phyloP scores from a whole-genome alignment of 2,113 vertebrate genomes.

The Loxodonta africana region DNA sequence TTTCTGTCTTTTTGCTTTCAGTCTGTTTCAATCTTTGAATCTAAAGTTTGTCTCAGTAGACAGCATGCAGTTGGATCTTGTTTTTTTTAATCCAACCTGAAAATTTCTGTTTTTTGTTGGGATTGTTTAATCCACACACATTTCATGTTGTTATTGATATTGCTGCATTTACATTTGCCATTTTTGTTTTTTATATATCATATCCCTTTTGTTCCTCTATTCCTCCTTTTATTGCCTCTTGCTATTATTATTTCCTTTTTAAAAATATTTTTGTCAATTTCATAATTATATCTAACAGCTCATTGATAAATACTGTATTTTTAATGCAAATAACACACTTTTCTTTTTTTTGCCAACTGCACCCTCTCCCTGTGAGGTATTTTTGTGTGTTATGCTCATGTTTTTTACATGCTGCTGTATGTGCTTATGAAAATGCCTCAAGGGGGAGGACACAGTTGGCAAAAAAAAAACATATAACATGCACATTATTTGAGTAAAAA shows the following conservation, averaged over 20 bases:
- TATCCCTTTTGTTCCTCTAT: background rate
- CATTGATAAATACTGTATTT: background rate
- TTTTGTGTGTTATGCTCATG: background rate
- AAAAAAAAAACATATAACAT: background rate
- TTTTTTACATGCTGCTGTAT: background rate
- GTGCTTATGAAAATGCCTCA: background rate
- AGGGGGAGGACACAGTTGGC: background rate
- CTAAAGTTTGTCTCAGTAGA: background rate
- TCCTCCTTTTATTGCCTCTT: background rate
- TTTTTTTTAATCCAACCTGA: background rate
- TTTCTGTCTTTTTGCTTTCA: background rate
- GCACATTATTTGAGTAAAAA: background rate
- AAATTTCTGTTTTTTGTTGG: background rate
- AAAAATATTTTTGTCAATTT: background rate
- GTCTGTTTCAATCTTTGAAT: background rate
- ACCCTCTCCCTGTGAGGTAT: background rate
- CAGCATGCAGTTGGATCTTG: background rate
- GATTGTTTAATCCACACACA: background rate
- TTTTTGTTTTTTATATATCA: background rate
- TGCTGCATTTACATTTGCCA: background rate
- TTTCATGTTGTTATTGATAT: background rate
- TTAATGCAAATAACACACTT: too few species aligned
- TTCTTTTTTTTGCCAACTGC: background rate
- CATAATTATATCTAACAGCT: background rate
- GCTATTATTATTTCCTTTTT: background rate